Evolutionary conservation across 2,888 invertebrate genomes (phyloP), one percentile per base, ranked within the genome.

Genomic region (Xanthorhoe spadicearia): DNA sequence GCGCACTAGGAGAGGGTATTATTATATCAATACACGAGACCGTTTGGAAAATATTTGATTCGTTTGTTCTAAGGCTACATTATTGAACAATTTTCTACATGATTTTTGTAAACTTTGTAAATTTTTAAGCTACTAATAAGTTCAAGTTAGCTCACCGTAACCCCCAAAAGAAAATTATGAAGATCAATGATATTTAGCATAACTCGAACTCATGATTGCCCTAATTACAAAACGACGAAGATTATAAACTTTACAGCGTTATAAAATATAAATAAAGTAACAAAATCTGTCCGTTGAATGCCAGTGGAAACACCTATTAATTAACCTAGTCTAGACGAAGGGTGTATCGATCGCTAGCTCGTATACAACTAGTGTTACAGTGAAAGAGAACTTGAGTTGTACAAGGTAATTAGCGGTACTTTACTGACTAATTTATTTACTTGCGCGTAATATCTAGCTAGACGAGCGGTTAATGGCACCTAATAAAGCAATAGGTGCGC

Each of bases 381-480:
- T 78, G 80, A 82, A 83, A 82, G 78, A 83, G 83, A 83, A 83
- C 83, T 81, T 77, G 54, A 81, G 76, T 83, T 81, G 80, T 82
- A 82, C 77, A 81, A 74, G 75, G 79, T 87, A 86, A 89, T 88
- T 86, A 86, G 84, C 79, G 77, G 81, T 83, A 86, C 79, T 85
- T 83, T 82, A 81, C 80, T 70, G 79, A 81, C 83, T 88, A 88
- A 89, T 88, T 87, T 88, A 87, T 88, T 88, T 87, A 85, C 84
- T 83, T 84, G 82, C 79, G 80, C 82, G 80, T 88, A 82, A 86
- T 84, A 85, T 86, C 87, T 87, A 51, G 59, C 51, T 51, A 84
- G 83, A 84, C 86, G 72, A 74, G 82, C 78, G 81, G 81, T 78
- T 82, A 85, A 86, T 85, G 82, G 78, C 73, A 79, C 78, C 81